Percentiles rank a stretch among this genome's conserved stretches.
These are phyloP conservation scores for Aphodius granarius DNA, from an alignment of 2,888 invertebrate genomes.

Conservation along the genomic window DNA sequence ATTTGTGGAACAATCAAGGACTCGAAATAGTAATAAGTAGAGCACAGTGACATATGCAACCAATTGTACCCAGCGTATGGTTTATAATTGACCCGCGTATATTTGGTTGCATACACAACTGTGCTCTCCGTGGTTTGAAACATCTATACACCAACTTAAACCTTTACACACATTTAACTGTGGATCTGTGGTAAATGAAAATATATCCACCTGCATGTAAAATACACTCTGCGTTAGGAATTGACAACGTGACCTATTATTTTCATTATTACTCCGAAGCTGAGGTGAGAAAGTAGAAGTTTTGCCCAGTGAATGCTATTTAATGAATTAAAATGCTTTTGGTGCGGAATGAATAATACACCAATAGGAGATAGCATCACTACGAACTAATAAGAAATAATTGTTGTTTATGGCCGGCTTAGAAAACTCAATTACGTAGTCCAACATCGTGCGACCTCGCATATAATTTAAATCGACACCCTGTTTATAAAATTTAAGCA, in stretches of 20 bases:
- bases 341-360: not conserved
- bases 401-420: conserved; percentile 37
- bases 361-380: conserved; percentile 21
- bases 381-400: conserved; percentile 37
- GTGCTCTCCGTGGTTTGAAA: too few species aligned
- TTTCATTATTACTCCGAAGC: too few species aligned
- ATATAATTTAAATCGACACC: conserved; percentile 32
- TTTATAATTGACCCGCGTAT: too few species aligned
- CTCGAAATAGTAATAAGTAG: too few species aligned
- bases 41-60: too few species aligned
- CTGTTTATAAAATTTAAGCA: not conserved
- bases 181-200: too few species aligned
- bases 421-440: conserved; percentile 32
- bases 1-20: too few species aligned
- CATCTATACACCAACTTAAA: too few species aligned
- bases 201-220: not conserved
- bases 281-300: not conserved
- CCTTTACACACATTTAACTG: too few species aligned
- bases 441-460: conserved; percentile 18
- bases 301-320: not conserved
- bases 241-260: too few species aligned
- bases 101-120: too few species aligned
- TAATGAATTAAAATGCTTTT: conserved; percentile 5
- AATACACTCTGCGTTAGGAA: not conserved
- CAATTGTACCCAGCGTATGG: too few species aligned